These are phyloP conservation scores for Rhinopomastus cyanomelas DNA, from an alignment of 2,113 vertebrate genomes.

Conservation along the genomic window DNA sequence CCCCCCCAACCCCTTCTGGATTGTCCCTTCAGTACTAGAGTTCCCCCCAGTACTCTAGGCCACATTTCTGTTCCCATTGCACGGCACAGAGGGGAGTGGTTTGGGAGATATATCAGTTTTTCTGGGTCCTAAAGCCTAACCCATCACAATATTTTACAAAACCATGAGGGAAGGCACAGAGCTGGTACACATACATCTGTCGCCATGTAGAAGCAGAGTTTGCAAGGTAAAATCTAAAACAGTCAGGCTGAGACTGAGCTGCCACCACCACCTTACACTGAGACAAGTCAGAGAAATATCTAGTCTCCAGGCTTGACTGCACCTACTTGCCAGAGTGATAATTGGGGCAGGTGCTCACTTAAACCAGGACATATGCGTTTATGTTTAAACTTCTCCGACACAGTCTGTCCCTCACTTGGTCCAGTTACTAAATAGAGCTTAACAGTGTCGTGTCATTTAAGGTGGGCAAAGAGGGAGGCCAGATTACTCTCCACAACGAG, in stretches of 20 bases:
- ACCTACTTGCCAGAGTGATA: background rate
- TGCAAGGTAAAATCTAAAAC: background rate
- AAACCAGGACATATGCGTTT: background rate
- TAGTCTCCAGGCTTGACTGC: too few relatives aligned
- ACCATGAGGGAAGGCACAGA: background rate
- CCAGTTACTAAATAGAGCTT: background rate
- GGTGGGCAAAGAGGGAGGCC: background rate
- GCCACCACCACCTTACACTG: background rate
- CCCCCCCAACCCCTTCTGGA: too few relatives aligned
- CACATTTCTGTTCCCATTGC: too few relatives aligned
- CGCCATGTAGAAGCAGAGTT: accelerated
- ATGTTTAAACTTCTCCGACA: background rate
- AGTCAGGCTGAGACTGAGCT: background rate
- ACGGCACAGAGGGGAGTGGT: too few relatives aligned
- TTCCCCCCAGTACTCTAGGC: too few relatives aligned
- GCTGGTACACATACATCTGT: background rate
- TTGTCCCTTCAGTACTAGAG: too few relatives aligned
- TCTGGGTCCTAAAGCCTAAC: too few relatives aligned
- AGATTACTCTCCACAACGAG: background rate
- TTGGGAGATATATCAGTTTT: too few relatives aligned
- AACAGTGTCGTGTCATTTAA: background rate
- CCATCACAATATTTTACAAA: too few relatives aligned
- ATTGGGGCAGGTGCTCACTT: background rate
- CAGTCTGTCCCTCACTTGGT: background rate
- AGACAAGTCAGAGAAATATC: background rate